Evolutionary conservation across 2,888 invertebrate species (phyloP).

Genomic region (Lordiphosa andalusiaca): DNA sequence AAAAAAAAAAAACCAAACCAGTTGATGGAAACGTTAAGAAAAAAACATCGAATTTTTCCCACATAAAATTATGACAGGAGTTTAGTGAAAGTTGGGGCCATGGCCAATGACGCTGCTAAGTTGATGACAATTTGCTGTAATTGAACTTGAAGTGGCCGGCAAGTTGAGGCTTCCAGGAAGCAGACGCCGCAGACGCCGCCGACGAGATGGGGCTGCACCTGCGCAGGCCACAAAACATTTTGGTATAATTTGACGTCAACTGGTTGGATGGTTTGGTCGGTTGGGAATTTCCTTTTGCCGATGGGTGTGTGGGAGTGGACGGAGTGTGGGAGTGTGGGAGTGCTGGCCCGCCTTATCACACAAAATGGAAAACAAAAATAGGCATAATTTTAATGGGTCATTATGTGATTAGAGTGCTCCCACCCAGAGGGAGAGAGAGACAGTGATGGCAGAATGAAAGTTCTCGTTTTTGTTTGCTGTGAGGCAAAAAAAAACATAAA

Average conservation of each 20-base stretch:
- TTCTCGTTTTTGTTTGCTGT: constrained; percentile 3
- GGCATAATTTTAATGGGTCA: constrained; percentile 38
- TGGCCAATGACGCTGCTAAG: constrained; percentile 50
- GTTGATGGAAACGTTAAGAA: constrained; percentile 41
- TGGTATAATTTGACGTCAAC: neutral
- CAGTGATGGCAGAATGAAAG: constrained; percentile 7
- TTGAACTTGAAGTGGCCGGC: constrained; percentile 54
- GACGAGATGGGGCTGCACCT: constrained; percentile 10
- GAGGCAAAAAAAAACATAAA: constrained; percentile 1
- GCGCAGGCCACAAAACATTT: constrained; percentile 2
- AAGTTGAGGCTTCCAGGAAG: constrained; percentile 47
- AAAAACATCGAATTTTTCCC: constrained; percentile 37
- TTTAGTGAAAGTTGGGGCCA: constrained; percentile 36
- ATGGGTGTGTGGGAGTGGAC: too few species aligned
- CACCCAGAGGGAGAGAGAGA: neutral
- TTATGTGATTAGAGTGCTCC: constrained; percentile 7
- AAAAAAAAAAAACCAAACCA: constrained; percentile 24
- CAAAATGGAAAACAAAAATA: constrained; percentile 15
- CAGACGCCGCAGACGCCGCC: constrained; percentile 9
- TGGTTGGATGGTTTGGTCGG: too few species aligned
- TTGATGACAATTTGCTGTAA: constrained; percentile 60
- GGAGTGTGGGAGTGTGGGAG: too few species aligned
- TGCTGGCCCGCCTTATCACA: neutral
- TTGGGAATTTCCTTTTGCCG: too few species aligned
- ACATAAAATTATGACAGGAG: constrained; percentile 60